Evolutionary conservation across 2,888 invertebrate species (phyloP), one percentile per base, ranked within the genome.

Genomic region (Erynnis tages): DNA sequence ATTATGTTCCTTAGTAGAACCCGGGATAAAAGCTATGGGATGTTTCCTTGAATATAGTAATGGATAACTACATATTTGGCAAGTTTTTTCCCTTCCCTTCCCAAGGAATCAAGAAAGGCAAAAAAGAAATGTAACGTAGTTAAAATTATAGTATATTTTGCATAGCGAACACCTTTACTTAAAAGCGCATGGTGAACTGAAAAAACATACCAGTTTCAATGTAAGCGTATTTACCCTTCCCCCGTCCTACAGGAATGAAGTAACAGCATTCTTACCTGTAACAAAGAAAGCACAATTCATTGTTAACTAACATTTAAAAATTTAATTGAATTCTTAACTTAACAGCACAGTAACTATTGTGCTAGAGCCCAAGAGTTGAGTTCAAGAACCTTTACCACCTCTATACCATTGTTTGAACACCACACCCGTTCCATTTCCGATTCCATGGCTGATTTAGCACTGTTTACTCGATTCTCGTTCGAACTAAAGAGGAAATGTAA

Each of bases 391-490:
- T 57, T 21, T 16, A 58, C 54, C 38, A 50, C 53, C 50, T 50
- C 52, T 50, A 40, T 50, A 56, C 53, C 54, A 59, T 57, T 58
- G 54, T 53, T 50, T 56, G 54, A 41, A 45, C 54, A 55, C 54
- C 61, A 40, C 50, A 30, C 50, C 50, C 50, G 44, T 52, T 37
- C 53, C 57, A 61, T 57, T 58, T 62, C 57, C 59, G 54, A 60
- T 62, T 69, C 66, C 72, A 73, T 66, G 64, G 70, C 60, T 59
- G 66, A 58, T 57, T 62, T 60, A 59, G 63, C 66, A 61, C 59
- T 71, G 67, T 73, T 69, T 71, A 66, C 61, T 69, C 70, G 62
- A 68, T 67, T 63, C 60, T 58, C 62, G 62, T 65, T 62, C 58
- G 56, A 66, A 49, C 64, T 61, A 57, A 62, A 64, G 70, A 59